Evolutionary conservation across 2,797 vertebrate species (phyloP), one percentile per base, ranked within the genome.

Genomic region (Lithobates pipiens): DNA sequence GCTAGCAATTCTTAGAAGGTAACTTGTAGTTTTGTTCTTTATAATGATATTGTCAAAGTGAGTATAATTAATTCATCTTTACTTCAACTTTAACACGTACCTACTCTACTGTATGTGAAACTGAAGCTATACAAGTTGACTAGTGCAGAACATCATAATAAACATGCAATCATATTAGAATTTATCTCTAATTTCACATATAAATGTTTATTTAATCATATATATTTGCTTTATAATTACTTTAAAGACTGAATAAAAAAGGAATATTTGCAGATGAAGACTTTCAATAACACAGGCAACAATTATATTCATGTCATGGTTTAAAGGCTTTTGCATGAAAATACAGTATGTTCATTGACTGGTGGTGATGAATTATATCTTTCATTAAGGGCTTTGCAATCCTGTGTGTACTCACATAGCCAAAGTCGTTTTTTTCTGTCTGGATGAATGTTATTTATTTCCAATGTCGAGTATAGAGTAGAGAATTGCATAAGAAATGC

Each of bases 241-340:
- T 36, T 61, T 57, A 29, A 70, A 39, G 29, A 21, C 25, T 27
- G 10, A 76, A 34, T 32, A 21, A 77, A 77, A 70, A 32, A 84
- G 61, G 21, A 36, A 27, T 13, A 69, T 77, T 71, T 84, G 29
- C 91, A 91, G 93, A 93, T 93, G 94, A 92, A 93, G 92, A 93
- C 93, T 93, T 91, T 92, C 89, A 92, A 89, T 91, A 94, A 91
- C 91, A 90, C 92, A 93, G 90, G 91, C 90, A 89, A 87, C 88
- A 88, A 87, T 93, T 93, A 95, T 94, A 94, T 94, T 93, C 73
- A 88, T 39, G 34, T 82, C 71, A 88, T 90, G 89, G 90, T 93
- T 94, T 95, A 93, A 94, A 94, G 89, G 93, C 91, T 93, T 94
- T 95, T 95, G 92, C 92, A 91, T 94, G 91, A 93, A 54, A 94